Base-by-base conservation (phyloP, 1,140 invertebrate species). In the Atta colombica region DNA sequence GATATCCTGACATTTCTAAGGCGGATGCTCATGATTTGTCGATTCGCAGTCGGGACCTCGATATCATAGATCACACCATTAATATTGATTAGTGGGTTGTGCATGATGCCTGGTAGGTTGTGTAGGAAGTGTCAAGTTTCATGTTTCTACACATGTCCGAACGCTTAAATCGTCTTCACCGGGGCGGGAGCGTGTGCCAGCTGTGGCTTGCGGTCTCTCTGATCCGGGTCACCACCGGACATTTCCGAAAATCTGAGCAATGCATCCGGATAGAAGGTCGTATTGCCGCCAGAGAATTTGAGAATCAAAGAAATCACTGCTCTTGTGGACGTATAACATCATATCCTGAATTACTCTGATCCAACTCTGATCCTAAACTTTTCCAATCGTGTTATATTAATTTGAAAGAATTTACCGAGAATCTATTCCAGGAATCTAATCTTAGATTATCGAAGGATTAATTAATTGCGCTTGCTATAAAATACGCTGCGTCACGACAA, bases 71-170 rank as follows among this genome's bases (percentile, higher is more conserved):
- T 89, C 69, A 60, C 82, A n/a, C 87, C 81, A 77, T 92, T 92
- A 94, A 93, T 93, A 87, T 88, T 21, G 55, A 85, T 88, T 45
- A 77, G 66, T 31, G 28, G 28, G 3, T 31, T 31, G 28, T 31
- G 55, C 18, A 81, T 84, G 68, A 90, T 82, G 80, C 45, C 51
- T 51, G 25, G 77, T 78, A 74, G 82, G 72, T 77, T 84, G 61
- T 91, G 60, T 88, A 88, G 86, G 88, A 88, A 92, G 91, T 92
- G 81, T 95, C 93, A 75, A 72, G 89, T 95, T 92, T 92, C 94
- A 63, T 93, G 93, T 94, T 93, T 92, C 91, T 92, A 94, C 94
- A 93, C 91, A 91, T 94, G 94, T 93, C 85, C 78, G 78, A 87
- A 78, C 90, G 93, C 88, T 94, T 91, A 91, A 90, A 78, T 80